Evolutionary conservation across 2,113 vertebrate species (phyloP).

Genomic region (Bungarus multicinctus): DNA sequence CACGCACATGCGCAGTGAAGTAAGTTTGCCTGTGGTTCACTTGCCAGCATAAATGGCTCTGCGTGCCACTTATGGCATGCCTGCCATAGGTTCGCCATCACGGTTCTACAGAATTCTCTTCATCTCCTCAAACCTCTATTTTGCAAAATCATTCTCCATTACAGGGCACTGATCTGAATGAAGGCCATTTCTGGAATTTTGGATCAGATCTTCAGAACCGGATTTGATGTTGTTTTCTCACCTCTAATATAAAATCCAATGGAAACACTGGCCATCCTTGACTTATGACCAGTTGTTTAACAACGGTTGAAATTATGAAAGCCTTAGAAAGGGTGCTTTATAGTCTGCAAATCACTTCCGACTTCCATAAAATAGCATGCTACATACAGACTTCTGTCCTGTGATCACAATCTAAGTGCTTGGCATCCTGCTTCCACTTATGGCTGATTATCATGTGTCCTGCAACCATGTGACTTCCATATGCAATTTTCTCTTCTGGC

Average conservation of each 20-base stretch:
- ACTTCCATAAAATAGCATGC: not conserved
- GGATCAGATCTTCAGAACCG: not conserved
- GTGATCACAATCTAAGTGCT: not conserved
- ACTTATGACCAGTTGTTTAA: not conserved
- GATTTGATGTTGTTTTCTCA: not conserved
- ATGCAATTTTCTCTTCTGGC: not conserved
- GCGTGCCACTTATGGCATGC: too few relatives aligned
- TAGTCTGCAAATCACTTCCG: not conserved
- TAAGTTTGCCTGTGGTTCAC: too few relatives aligned
- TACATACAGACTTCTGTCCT: not conserved
- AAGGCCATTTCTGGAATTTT: not conserved
- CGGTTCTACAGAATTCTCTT: not conserved
- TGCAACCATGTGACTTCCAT: not conserved
- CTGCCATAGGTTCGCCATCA: too few relatives aligned
- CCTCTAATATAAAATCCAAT: not conserved
- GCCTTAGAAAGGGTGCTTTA: not conserved
- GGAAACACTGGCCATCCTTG: not conserved
- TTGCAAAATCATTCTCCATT: not conserved
- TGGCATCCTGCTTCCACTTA: not conserved
- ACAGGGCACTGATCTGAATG: not conserved
- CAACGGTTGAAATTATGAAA: not conserved
- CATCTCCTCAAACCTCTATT: not conserved
- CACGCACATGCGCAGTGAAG: too few relatives aligned
- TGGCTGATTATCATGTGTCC: not conserved
- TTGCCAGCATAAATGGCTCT: too few relatives aligned